phyloP scores from a whole-genome alignment of 1,140 invertebrate species.

The Drosophila sp. region DNA sequence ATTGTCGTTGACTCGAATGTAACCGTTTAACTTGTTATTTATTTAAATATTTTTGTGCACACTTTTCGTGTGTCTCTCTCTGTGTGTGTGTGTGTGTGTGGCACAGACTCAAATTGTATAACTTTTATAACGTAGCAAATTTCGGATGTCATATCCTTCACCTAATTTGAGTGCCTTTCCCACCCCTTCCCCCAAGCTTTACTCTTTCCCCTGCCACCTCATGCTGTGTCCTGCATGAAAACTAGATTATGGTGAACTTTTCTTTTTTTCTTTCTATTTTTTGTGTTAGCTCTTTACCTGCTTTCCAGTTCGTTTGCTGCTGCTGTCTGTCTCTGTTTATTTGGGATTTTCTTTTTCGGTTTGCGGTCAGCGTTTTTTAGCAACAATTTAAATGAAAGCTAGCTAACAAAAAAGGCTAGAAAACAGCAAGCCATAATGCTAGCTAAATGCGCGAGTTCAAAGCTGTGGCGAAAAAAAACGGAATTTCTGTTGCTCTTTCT shows the following conservation, averaged over 20 bases:
- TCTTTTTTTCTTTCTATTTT: constrained; percentile 27
- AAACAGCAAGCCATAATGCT: constrained; percentile 28
- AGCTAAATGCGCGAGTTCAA: constrained; percentile 33
- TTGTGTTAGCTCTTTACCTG: constrained; percentile 33
- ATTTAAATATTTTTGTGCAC: constrained; percentile 40
- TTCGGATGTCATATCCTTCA: constrained; percentile 64
- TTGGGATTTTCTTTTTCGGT: not conserved
- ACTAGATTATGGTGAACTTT: constrained; percentile 75
- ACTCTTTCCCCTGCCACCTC: not conserved
- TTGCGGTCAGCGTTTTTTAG: constrained; percentile 49
- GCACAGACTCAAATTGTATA: constrained; percentile 5
- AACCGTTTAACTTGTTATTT: constrained; percentile 24
- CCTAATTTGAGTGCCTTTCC: constrained; percentile 61
- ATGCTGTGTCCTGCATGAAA: constrained; percentile 26
- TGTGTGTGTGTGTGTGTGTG: constrained; percentile 11
- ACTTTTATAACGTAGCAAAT: constrained; percentile 23
- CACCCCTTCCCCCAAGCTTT: not conserved
- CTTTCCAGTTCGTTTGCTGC: not conserved
- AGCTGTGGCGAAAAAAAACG: not conserved
- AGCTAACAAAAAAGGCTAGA: constrained; percentile 23
- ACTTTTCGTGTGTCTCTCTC: not conserved
- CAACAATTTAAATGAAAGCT: constrained; percentile 62
- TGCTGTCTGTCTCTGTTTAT: not conserved
- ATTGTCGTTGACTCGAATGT: too few species aligned
- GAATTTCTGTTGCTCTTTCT: constrained; percentile 5